phyloP scores from a whole-genome alignment of 2,888 invertebrate species.

The Allophyes oxyacanthae region DNA sequence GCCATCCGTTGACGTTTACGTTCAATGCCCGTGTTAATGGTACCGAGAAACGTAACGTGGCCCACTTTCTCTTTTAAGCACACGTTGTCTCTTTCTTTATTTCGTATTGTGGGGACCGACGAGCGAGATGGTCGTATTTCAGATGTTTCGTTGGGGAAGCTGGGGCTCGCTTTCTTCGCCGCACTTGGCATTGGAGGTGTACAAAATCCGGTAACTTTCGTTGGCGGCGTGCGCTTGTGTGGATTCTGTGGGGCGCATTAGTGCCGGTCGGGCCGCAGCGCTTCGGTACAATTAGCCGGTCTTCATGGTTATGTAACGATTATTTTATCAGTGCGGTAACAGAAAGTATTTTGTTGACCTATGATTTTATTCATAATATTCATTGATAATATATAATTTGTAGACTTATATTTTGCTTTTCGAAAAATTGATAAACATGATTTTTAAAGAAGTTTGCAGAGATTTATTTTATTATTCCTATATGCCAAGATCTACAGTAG shows the following conservation, averaged over 20 bases:
- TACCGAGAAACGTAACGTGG: conserved; percentile 88
- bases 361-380: conserved; percentile 23
- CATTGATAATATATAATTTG: not conserved
- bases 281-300: conserved; percentile 75
- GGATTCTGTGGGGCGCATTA: conserved; percentile 65
- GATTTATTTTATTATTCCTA: too few relatives aligned
- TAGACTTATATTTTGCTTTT: too few relatives aligned
- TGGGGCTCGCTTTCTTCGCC: conserved; percentile 87
- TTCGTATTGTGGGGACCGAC: conserved; percentile 57
- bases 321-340: conserved; percentile 74
- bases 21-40: conserved; percentile 88
- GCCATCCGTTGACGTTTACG: conserved; percentile 83
- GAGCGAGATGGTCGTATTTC: conserved; percentile 79
- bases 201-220: conserved; percentile 89
- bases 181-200: conserved; percentile 87
- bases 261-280: conserved; percentile 62
- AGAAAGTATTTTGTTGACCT: conserved; percentile 55
- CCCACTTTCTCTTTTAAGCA: conserved; percentile 89
- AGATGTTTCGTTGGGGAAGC: conserved; percentile 74
- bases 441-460: too few relatives aligned
- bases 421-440: too few relatives aligned
- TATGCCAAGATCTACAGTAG: too few relatives aligned
- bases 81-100: conserved; percentile 80
- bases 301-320: conserved; percentile 76
- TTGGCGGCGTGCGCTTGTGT: conserved; percentile 75